These are phyloP conservation scores for Momotus momota DNA, from an alignment of 2,797 vertebrate genomes.

Conservation along the genomic window DNA sequence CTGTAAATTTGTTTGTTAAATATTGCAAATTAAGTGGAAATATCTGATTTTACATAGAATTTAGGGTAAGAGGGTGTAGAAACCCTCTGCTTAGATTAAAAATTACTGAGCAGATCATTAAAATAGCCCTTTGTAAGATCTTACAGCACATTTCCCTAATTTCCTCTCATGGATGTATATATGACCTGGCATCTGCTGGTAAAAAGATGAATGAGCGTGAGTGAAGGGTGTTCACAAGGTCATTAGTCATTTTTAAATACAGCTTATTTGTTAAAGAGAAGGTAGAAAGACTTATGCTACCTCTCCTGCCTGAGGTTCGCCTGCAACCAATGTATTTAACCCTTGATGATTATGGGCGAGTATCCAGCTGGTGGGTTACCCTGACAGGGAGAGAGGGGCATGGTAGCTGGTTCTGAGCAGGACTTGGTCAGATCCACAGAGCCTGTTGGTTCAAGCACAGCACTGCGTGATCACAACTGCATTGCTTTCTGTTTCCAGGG, in stretches of 20 bases:
- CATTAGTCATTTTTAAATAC: neutral
- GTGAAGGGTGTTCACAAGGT: neutral
- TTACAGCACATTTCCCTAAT: neutral
- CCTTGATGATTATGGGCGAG: neutral
- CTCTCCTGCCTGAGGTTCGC: neutral
- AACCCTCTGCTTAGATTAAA: conserved; percentile 5
- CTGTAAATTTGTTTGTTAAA: neutral
- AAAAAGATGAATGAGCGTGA: neutral
- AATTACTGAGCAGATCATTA: neutral
- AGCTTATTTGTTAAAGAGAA: neutral
- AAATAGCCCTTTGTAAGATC: neutral
- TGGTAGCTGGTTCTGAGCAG: fast-evolving
- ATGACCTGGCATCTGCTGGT: neutral
- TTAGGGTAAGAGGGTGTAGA: neutral
- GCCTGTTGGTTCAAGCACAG: neutral
- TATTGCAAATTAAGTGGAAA: neutral
- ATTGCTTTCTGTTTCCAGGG: neutral
- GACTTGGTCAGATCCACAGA: neutral
- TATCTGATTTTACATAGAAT: neutral
- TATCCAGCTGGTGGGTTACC: neutral
- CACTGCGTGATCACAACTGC: neutral
- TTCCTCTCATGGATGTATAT: neutral
- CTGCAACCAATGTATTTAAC: neutral
- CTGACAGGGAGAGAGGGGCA: neutral
- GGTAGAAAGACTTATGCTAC: neutral